A percentile compares a stretch with the other conserved stretches of the same genome.
Evolutionary conservation across 2,797 vertebrate species (phyloP).

Genomic region (Oreochromis mossambicus): DNA sequence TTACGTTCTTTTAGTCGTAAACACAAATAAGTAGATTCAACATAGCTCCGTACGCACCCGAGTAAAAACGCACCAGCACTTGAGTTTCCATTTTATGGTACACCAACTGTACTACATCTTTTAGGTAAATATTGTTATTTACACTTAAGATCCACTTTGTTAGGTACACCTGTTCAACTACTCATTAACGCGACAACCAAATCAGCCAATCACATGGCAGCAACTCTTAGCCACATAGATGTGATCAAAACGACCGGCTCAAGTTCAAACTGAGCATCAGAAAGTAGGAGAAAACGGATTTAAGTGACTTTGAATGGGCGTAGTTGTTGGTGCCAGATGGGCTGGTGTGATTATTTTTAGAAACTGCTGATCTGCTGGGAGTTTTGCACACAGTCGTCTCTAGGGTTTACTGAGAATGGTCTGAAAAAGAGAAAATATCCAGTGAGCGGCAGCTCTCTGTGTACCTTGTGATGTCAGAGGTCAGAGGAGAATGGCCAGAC

Average conservation of each 20-base stretch:
- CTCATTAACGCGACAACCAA: neutral
- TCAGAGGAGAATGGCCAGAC: neutral
- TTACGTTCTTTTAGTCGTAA: neutral
- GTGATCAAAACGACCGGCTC: neutral
- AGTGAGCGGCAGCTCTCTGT: neutral
- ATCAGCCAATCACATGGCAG: neutral
- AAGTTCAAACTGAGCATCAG: neutral
- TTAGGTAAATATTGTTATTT: neutral
- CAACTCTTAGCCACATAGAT: neutral
- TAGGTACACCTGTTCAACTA: neutral
- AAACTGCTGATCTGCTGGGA: neutral
- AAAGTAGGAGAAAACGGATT: rapidly evolving
- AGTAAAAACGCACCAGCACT: neutral
- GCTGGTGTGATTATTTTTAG: neutral
- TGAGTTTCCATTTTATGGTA: neutral
- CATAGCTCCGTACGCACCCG: neutral
- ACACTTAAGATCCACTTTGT: neutral
- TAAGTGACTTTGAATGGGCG: too few species aligned
- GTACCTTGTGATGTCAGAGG: neutral
- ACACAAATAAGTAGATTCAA: neutral
- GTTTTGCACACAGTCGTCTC: neutral
- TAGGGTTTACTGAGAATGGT: neutral
- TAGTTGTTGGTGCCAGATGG: neutral
- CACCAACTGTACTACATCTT: neutral
- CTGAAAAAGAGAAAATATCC: neutral